Evolutionary conservation across 2,888 invertebrate species (phyloP), one percentile per base, ranked within the genome.

Genomic region (Fragum whitleyi): DNA sequence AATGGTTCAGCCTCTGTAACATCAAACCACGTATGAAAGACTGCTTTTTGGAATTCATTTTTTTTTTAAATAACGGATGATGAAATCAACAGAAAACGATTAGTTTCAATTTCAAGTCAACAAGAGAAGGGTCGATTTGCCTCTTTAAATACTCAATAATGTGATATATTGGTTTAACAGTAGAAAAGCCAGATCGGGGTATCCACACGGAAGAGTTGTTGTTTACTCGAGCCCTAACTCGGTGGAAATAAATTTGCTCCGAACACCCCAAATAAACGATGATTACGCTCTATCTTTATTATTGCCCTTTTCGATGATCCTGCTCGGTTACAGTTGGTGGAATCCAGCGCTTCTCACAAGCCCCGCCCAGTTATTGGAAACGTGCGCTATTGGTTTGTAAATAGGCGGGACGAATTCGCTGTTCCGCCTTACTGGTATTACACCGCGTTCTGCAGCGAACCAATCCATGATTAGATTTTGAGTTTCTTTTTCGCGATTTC

Each of bases 161-260:
- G 59, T 59, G 59, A 59, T 26, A 16, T 59, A 59, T 59, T 59
- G 26, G 59, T 59, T 59, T 26, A 59, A 59, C 59, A 59, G 59
- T 59, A 59, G 59, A 59, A 59, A 59, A 59, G 26, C 42, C 79
- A 67, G 78, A 73, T 68, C 69, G 16, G 82, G 78, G 82, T 75
- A 79, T 26, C 82, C 57, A 59, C 70, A 73, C 32, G 82, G 82
- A 82, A 82, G 72, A 62, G 51, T 79, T 71, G 42, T 67, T 81
- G 80, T 81, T 75, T 80, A 80, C 79, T 67, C 72, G 72, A 51
- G 75, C 36, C 53, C 68, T 72, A 36, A 36, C 28, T 57, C 36
- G 77, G 36, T 53, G 28, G 32, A 71, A 65, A 71, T 65, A 62
- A 51, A 73, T 65, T 62, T 73, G 73, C 61, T 73, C 61, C 28